These are phyloP conservation scores for Cherax destructor DNA, from an alignment of 1,140 invertebrate species.

Conservation along the genomic window DNA sequence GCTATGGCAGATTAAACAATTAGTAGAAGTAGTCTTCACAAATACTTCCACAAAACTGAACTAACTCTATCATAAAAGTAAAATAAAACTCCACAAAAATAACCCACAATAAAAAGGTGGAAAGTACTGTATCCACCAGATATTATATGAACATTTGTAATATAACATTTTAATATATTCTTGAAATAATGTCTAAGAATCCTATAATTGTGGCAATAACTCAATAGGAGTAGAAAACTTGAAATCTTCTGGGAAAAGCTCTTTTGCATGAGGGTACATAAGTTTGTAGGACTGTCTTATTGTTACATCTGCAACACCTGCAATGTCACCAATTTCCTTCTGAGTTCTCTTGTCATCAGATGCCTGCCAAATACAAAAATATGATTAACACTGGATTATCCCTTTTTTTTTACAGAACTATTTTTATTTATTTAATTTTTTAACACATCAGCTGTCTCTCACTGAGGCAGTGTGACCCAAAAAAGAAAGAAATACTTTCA, in stretches of 20 bases:
- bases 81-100: not conserved
- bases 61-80: not conserved
- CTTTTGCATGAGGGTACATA: constrained; percentile 94
- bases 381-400: too few species aligned
- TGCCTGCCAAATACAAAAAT: not conserved
- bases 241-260: constrained; percentile 97
- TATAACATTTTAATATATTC: not conserved
- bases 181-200: not conserved
- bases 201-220: constrained; percentile 84
- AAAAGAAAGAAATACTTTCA: too few species aligned
- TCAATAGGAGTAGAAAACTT: constrained; percentile 96
- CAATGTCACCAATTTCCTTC: constrained; percentile 99
- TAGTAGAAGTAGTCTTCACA: not conserved
- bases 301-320: constrained; percentile 97
- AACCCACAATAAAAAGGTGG: constrained; percentile 4
- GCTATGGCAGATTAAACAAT: not conserved
- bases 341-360: constrained; percentile 94
- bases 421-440: too few species aligned
- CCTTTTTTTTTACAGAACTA: too few species aligned
- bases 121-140: not conserved
- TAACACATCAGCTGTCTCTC: too few species aligned
- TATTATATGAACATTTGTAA: not conserved
- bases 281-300: constrained; percentile 98
- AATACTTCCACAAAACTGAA: not conserved
- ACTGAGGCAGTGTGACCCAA: too few species aligned